Percentiles rank a stretch among this genome's conserved stretches.
phyloP scores from a whole-genome alignment of 2,888 invertebrate genomes.

The Dioctria linearis region DNA sequence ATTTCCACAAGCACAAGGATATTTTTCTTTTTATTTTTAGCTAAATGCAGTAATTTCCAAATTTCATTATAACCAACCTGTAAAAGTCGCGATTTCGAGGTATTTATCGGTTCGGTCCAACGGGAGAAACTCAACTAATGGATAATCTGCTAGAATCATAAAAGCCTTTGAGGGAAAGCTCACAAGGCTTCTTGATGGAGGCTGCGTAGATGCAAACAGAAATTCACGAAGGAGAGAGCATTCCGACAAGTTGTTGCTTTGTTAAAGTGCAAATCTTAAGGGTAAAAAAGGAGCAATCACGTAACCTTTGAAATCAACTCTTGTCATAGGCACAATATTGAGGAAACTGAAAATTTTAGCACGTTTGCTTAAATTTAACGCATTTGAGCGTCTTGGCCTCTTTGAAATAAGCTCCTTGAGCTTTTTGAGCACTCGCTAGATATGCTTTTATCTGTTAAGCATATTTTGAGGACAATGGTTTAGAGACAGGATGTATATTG shows the following conservation, averaged over 20 bases:
- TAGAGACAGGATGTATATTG: too few species aligned
- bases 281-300: slow-evolving; percentile 36
- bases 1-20: background rate
- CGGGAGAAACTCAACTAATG: slow-evolving; percentile 58
- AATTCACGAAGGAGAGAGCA: slow-evolving; percentile 29
- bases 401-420: slow-evolving; percentile 1
- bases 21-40: background rate
- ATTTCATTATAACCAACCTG: slow-evolving; percentile 29
- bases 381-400: background rate
- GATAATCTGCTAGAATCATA: slow-evolving; percentile 19
- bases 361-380: slow-evolving; percentile 33
- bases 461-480: too few species aligned
- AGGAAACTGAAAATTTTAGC: slow-evolving; percentile 30
- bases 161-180: slow-evolving; percentile 43
- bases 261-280: slow-evolving; percentile 27
- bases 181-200: slow-evolving; percentile 21
- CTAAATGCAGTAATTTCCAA: slow-evolving; percentile 11
- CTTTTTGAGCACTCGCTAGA: background rate
- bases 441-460: background rate
- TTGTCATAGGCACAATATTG: slow-evolving; percentile 31
- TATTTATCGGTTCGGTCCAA: slow-evolving; percentile 55
- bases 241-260: slow-evolving; percentile 53
- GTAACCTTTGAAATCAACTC: slow-evolving; percentile 24
- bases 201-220: slow-evolving; percentile 33
- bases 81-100: slow-evolving; percentile 20